phyloP scores from a whole-genome alignment of 2,888 invertebrate species.

The Oeneis ivallda region DNA sequence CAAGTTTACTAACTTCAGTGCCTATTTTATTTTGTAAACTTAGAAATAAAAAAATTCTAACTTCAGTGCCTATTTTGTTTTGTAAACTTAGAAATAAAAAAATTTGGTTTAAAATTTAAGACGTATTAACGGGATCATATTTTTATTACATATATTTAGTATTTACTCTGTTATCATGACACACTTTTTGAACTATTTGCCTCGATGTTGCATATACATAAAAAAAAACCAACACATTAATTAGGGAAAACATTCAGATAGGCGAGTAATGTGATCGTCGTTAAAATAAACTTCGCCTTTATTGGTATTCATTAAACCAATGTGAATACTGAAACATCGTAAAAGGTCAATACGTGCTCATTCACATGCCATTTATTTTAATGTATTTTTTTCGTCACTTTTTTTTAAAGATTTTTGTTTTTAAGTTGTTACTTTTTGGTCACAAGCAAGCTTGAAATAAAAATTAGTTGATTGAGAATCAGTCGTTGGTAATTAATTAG shows the following conservation, averaged over 20 bases:
- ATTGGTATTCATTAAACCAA: conserved; percentile 40
- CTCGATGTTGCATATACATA: background rate
- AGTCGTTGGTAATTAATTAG: background rate
- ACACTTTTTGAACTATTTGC: too few relatives aligned
- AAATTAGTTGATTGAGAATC: background rate
- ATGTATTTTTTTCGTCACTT: conserved; percentile 17
- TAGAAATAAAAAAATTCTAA: too few relatives aligned
- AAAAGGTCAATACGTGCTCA: conserved; percentile 36
- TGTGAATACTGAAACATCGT: conserved; percentile 33
- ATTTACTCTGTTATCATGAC: too few relatives aligned
- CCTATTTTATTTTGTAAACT: too few relatives aligned
- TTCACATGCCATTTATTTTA: conserved; percentile 37
- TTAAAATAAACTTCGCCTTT: conserved; percentile 37
- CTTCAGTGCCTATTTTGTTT: too few relatives aligned
- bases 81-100: too few relatives aligned
- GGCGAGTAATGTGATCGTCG: conserved; percentile 33
- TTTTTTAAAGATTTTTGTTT: conserved; percentile 1
- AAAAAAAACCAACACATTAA: conserved; percentile 7
- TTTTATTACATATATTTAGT: too few relatives aligned
- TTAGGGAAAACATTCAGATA: conserved; percentile 26
- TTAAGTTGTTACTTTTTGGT: background rate
- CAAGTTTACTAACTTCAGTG: too few relatives aligned
- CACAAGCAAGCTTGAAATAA: background rate
- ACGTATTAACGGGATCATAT: too few relatives aligned
- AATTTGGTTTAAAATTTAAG: too few relatives aligned